These are phyloP conservation scores for Trichonephila inaurata DNA, from an alignment of 1,140 invertebrate genomes.

Conservation along the genomic window DNA sequence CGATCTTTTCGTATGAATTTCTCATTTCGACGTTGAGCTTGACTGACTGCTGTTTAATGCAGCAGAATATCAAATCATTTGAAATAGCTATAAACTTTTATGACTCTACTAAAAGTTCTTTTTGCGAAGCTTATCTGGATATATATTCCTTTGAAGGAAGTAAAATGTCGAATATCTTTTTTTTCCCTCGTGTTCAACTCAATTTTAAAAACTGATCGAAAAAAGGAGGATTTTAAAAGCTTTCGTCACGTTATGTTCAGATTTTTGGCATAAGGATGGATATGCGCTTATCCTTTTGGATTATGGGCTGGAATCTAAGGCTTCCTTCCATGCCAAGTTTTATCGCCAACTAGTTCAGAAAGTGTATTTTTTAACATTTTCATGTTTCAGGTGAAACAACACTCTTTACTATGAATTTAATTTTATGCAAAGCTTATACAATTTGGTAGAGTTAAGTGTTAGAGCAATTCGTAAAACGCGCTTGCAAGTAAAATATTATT, in stretches of 20 bases:
- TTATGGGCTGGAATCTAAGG: not conserved
- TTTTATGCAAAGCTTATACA: too few relatives aligned
- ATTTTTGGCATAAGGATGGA: slow-evolving; percentile 16
- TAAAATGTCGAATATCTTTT: slow-evolving; percentile 39
- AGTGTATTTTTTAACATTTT: too few relatives aligned
- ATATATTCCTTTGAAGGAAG: not conserved
- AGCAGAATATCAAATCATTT: slow-evolving; percentile 59
- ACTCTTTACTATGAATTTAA: too few relatives aligned
- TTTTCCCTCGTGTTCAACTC: slow-evolving; percentile 27
- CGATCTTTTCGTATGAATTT: slow-evolving; percentile 15
- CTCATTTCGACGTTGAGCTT: slow-evolving; percentile 11
- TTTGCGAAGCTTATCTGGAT: slow-evolving; percentile 46
- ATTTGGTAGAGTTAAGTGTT: too few relatives aligned
- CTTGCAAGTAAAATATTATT: too few relatives aligned
- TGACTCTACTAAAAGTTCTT: slow-evolving; percentile 49
- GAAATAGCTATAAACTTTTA: slow-evolving; percentile 56
- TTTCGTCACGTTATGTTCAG: slow-evolving; percentile 23
- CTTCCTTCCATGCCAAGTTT: not conserved
- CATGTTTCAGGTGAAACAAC: too few relatives aligned
- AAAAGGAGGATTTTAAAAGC: not conserved
- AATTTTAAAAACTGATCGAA: not conserved
- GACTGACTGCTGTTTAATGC: slow-evolving; percentile 57
- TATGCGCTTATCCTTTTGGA: not conserved
- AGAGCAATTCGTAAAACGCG: too few relatives aligned
- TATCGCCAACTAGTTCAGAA: too few relatives aligned